phyloP scores from a whole-genome alignment of 1,140 invertebrate genomes.

The Brachionus asplanchnoidis region DNA sequence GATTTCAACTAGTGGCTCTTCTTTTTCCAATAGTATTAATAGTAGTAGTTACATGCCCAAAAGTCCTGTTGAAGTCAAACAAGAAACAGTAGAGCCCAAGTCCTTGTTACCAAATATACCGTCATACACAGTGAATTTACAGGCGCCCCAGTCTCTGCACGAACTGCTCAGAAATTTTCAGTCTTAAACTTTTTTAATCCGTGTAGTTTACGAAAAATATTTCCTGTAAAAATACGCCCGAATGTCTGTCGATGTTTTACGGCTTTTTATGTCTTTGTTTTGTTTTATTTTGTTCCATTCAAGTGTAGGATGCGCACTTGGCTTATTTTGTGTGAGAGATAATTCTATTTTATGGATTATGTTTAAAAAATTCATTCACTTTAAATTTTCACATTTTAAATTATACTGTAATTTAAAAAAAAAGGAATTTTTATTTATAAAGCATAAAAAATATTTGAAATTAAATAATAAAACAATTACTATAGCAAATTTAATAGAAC shows the following conservation, averaged over 20 bases:
- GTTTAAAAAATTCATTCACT: background rate
- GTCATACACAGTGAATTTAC: conserved; percentile 35
- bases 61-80: background rate
- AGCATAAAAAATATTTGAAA: background rate
- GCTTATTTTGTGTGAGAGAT: background rate
- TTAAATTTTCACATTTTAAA: background rate
- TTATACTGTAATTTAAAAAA: background rate
- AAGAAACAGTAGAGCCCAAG: background rate
- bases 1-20: background rate
- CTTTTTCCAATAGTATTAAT: background rate
- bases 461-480: background rate
- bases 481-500: too few relatives aligned
- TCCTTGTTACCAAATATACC: conserved; percentile 15
- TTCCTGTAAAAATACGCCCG: background rate
- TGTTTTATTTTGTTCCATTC: background rate
- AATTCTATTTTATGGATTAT: background rate
- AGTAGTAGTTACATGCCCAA: background rate
- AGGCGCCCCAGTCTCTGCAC: conserved; percentile 34
- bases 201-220: background rate
- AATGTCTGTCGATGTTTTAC: background rate
- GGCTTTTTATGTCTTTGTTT: background rate
- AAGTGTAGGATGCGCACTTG: background rate
- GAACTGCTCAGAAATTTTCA: conserved; percentile 40
- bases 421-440: background rate
- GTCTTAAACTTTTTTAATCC: conserved; percentile 1